Conservation (phyloP, 2,797 vertebrate genomes). For the Carduelis carduelis region DNA sequence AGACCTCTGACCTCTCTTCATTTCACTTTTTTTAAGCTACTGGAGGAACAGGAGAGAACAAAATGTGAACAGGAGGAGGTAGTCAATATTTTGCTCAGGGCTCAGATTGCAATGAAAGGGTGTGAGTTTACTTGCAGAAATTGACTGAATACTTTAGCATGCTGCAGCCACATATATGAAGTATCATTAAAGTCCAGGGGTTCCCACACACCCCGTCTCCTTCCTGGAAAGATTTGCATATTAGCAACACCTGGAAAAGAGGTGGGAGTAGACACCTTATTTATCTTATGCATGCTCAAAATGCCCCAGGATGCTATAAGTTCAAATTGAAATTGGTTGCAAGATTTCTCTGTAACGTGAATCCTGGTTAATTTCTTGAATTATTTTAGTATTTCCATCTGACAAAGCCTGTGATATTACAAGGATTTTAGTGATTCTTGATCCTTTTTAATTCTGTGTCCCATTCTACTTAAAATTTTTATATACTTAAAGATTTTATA, state of each 20-base stretch:
- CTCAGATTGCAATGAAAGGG: not conserved
- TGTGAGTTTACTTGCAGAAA: not conserved
- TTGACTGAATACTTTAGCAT: not conserved
- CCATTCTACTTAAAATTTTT: not conserved
- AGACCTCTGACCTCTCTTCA: not conserved
- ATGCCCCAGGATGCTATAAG: not conserved
- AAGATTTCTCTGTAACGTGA: not conserved
- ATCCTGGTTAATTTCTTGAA: not conserved
- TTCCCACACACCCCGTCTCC: rapidly evolving
- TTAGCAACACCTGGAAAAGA: not conserved
- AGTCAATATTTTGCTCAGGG: not conserved
- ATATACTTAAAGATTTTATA: not conserved
- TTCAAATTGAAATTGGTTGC: not conserved
- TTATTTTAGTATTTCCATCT: not conserved
- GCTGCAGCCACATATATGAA: not conserved
- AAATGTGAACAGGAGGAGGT: not conserved
- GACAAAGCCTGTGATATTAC: not conserved
- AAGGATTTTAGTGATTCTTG: not conserved
- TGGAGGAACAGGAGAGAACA: not conserved
- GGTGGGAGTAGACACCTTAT: rapidly evolving
- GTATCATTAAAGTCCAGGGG: not conserved
- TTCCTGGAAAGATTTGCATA: not conserved
- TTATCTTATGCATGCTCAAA: not conserved
- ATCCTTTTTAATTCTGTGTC: not conserved
- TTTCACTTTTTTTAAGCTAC: not conserved